These are phyloP conservation scores for Gallinago paraguaiae DNA, from an alignment of 2,113 vertebrate species.

Conservation along the genomic window DNA sequence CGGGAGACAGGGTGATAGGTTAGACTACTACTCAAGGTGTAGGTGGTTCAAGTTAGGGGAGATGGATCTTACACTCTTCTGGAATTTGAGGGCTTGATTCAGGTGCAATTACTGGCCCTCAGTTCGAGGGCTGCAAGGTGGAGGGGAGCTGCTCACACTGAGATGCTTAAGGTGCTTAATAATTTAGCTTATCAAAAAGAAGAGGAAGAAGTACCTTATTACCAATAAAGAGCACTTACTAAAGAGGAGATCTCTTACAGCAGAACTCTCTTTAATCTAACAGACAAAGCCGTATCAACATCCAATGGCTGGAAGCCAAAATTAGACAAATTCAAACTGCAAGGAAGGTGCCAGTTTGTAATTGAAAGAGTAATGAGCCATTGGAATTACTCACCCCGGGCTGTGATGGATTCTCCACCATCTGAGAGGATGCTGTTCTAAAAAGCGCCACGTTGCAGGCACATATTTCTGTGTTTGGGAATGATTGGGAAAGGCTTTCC, in stretches of 20 bases:
- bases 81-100: not conserved
- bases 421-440: conserved; percentile 12
- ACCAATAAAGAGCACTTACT: not conserved
- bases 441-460: not conserved
- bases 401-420: conserved; percentile 35
- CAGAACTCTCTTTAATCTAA: conserved; percentile 10
- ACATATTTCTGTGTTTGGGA: conserved; percentile 1
- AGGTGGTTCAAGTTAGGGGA: not conserved
- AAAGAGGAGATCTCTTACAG: not conserved
- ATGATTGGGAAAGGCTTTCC: not conserved
- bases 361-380: conserved; percentile 62
- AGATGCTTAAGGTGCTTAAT: not conserved
- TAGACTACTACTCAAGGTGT: not conserved
- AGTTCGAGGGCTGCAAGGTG: not conserved
- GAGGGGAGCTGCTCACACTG: not conserved
- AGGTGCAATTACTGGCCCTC: not conserved
- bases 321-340: conserved; percentile 39
- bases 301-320: conserved; percentile 37
- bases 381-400: conserved; percentile 36
- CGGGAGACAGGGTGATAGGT: not conserved
- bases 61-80: not conserved
- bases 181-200: not conserved
- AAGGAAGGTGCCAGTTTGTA: conserved; percentile 42
- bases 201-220: not conserved
- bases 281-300: conserved; percentile 27